Evolutionary conservation across 1,140 invertebrate species (phyloP), one percentile per base, ranked within the genome.

Genomic region (Triops longicaudatus): DNA sequence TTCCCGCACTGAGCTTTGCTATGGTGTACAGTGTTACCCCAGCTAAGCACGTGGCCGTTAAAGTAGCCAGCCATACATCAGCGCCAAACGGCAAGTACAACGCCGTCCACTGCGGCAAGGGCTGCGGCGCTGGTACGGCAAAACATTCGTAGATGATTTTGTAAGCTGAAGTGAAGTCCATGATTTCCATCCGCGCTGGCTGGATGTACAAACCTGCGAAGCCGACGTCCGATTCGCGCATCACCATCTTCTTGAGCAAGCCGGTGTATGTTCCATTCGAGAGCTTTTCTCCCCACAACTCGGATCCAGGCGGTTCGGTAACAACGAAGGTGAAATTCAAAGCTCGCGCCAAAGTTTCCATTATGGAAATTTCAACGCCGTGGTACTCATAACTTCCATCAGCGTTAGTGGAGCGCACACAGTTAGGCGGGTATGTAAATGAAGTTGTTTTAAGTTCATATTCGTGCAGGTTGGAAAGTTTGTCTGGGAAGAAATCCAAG

Each of bases 61-160:
- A 73, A 14, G 78, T 77, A 1, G 71, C 75, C 6, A 26, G 26
- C 80, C 80, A 80, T 12, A 79, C 79, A 26, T 76, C 73, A 44
- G 63, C 41, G 17, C 75, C 44, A 26, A 75, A 75, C 17, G 74
- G 41, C n/a, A 50, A 44, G 17, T 50, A 75, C 26, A 75, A 27
- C 10, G 74, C 74, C 42, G 22, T 75, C 74, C 74, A 75, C 26
- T 75, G 43, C 26, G 74, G 31, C 26, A 50, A 75, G 1, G 74
- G 74, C 6, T 27, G 12, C 10, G 74, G 43, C 6, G 74, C 41
- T 11, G 74, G 74, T 10, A 75, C 43, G 22, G 63, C 42, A 26
- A 75, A 75, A 26, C 42, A 75, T 75, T 75, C 74, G 26, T 75
- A 50, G n/a, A 43, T 75, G 42, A 63, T 27, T 44, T 75, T 75